Conservation (phyloP, 1,140 invertebrate genomes). For the Heterodera carotae region DNA sequence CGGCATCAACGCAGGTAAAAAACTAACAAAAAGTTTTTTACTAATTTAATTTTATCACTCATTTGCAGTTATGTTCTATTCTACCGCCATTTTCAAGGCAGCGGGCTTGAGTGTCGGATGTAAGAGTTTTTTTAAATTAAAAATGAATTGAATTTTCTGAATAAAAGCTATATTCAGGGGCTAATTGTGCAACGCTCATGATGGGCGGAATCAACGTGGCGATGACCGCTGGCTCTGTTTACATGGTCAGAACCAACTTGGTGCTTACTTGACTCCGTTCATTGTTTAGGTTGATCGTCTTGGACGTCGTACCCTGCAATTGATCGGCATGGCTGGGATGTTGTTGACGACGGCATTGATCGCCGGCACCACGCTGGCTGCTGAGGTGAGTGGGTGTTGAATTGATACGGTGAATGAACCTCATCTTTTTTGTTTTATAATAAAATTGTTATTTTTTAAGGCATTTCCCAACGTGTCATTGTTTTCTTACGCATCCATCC, state of each 20-base stretch:
- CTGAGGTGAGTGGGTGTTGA: constrained; percentile 14
- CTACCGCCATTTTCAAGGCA: constrained; percentile 77
- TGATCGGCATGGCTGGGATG: constrained; percentile 66
- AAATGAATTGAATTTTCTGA: too few species aligned
- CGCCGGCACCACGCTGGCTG: constrained; percentile 45
- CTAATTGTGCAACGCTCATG: constrained; percentile 84
- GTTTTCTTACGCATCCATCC: constrained; percentile 60
- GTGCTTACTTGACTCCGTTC: not conserved
- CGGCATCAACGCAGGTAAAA: constrained; percentile 79
- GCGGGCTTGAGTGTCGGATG: constrained; percentile 86
- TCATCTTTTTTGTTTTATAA: not conserved
- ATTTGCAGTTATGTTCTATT: constrained; percentile 82
- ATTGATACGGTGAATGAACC: too few species aligned
- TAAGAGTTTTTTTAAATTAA: not conserved
- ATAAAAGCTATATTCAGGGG: constrained; percentile 66
- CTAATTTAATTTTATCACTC: constrained; percentile 71
- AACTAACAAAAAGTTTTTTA: too few species aligned
- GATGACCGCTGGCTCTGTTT: constrained; percentile 81
- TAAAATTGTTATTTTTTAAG: not conserved
- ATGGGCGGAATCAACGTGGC: constrained; percentile 84
- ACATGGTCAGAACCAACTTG: constrained; percentile 70
- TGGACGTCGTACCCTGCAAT: constrained; percentile 69
- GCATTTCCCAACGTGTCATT: constrained; percentile 32
- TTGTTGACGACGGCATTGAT: constrained; percentile 58
- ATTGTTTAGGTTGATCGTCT: constrained; percentile 71